Evolutionary conservation across 2,888 invertebrate species (phyloP).

Genomic region (Chalcis sispes): DNA sequence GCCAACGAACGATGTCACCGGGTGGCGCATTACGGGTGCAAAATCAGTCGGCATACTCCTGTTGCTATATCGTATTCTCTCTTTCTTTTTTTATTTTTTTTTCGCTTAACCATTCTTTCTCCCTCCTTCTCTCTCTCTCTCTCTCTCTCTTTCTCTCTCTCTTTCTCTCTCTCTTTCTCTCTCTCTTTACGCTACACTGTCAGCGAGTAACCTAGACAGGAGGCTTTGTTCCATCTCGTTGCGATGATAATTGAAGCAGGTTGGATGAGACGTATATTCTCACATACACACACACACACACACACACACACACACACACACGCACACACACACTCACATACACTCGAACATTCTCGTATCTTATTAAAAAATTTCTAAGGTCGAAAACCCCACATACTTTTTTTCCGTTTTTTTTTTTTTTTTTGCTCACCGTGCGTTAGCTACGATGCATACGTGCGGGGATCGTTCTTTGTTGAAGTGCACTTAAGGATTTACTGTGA

Average conservation of each 20-base stretch:
- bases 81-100: background rate
- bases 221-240: constrained; percentile 34
- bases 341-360: constrained; percentile 11
- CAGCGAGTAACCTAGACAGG: background rate
- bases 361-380: constrained; percentile 51
- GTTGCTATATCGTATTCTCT: constrained; percentile 50
- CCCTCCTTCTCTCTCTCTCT: background rate
- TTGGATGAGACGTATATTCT: background rate
- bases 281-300: background rate
- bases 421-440: background rate
- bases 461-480: constrained; percentile 57
- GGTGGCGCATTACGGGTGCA: constrained; percentile 58
- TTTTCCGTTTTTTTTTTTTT: constrained; percentile 17
- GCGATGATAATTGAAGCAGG: constrained; percentile 28
- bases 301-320: background rate
- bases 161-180: background rate
- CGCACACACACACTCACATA: constrained; percentile 15
- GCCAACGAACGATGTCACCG: constrained; percentile 47
- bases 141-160: background rate
- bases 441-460: constrained; percentile 17
- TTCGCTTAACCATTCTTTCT: background rate
- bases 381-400: background rate
- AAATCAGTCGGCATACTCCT: constrained; percentile 56
- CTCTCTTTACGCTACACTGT: background rate
- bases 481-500: constrained; percentile 49